phyloP scores from a whole-genome alignment of 2,797 vertebrate genomes.

The Mormyrops attenuatus region DNA sequence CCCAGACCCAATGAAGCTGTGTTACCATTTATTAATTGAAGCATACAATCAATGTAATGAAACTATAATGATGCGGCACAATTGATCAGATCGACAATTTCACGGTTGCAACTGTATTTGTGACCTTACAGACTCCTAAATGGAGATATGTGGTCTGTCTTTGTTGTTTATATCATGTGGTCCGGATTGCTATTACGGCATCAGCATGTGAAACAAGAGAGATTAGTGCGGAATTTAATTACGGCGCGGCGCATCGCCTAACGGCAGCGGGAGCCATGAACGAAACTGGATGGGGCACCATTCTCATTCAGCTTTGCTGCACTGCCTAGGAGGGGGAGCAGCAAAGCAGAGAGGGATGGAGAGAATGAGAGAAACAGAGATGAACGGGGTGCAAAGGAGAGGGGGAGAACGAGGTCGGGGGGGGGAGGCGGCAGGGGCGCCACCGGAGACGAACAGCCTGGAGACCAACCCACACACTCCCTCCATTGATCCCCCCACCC shows the following conservation, averaged over 20 bases:
- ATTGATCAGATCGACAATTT: background rate
- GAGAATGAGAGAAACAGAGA: background rate
- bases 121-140: background rate
- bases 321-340: background rate
- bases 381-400: background rate
- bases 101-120: background rate
- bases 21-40: background rate
- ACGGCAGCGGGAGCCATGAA: background rate
- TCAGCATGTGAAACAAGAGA: background rate
- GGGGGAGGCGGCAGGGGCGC: background rate
- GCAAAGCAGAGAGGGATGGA: conserved; percentile 10
- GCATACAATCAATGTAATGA: background rate
- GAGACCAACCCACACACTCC: conserved; percentile 20
- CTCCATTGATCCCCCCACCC: conserved; percentile 26
- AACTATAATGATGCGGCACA: background rate
- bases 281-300: background rate
- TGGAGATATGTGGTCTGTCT: background rate
- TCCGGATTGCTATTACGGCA: background rate
- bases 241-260: background rate
- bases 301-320: conserved; percentile 8
- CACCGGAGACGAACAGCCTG: background rate
- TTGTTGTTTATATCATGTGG: background rate
- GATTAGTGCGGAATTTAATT: background rate
- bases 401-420: background rate
- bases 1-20: background rate